These are phyloP conservation scores for Solenopsis fugax DNA, from an alignment of 1,140 invertebrate genomes.

Conservation along the genomic window DNA sequence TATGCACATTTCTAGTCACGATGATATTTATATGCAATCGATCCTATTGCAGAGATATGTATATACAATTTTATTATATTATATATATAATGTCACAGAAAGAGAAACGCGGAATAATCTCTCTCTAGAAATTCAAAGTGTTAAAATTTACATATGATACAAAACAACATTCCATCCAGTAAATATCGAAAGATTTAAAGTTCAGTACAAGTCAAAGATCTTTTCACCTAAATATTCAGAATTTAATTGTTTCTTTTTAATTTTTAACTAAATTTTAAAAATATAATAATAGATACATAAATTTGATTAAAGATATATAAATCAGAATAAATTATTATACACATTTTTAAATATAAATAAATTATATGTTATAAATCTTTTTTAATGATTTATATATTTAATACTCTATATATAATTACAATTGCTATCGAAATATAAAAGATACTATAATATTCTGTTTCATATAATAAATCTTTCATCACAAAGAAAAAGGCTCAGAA, in stretches of 20 bases:
- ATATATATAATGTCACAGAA: background rate
- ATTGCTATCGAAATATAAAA: background rate
- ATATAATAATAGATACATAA: background rate
- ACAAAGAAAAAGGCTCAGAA: background rate
- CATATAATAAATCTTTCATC: constrained; percentile 25
- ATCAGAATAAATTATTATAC: background rate
- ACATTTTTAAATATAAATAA: background rate
- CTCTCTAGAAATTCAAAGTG: background rate
- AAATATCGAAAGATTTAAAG: background rate
- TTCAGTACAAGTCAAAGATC: background rate
- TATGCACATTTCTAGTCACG: background rate
- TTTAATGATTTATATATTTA: background rate
- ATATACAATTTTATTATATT: background rate
- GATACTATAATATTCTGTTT: background rate
- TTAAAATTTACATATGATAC: background rate
- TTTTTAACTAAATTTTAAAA: background rate
- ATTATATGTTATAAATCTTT: too few species aligned
- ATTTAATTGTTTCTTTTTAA: background rate
- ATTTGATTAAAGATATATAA: background rate
- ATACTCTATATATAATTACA: background rate
- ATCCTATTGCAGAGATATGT: too few species aligned
- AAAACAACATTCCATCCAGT: background rate
- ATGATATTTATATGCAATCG: background rate
- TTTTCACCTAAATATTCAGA: background rate
- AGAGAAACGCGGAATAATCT: background rate